These are phyloP conservation scores for Gryon sp. DNA, from an alignment of 1,140 invertebrate species.

Conservation along the genomic window DNA sequence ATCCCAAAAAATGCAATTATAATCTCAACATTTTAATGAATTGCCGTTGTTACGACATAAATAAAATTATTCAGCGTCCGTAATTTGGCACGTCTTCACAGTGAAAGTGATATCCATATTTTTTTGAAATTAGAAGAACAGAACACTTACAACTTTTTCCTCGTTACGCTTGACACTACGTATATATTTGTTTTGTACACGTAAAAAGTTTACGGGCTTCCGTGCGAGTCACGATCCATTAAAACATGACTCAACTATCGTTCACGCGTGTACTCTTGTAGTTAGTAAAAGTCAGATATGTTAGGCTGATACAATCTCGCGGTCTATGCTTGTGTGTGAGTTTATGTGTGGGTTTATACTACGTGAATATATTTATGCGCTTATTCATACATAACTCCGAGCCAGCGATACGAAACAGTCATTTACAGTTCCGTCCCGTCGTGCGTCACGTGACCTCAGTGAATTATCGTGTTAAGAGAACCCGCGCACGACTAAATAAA, in stretches of 20 bases:
- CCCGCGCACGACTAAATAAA: slow-evolving; percentile 66
- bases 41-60: not conserved
- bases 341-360: slow-evolving; percentile 4
- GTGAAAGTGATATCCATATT: not conserved
- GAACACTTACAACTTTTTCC: not conserved
- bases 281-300: slow-evolving; percentile 53
- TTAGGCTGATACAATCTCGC: slow-evolving; percentile 13
- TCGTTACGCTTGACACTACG: too few relatives aligned
- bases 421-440: slow-evolving; percentile 73
- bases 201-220: slow-evolving; percentile 66
- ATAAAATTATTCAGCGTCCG: not conserved
- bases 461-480: slow-evolving; percentile 73
- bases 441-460: slow-evolving; percentile 69
- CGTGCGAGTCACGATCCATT: slow-evolving; percentile 69
- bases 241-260: slow-evolving; percentile 65
- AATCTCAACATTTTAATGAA: not conserved
- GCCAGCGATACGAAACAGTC: slow-evolving; percentile 72
- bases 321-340: not conserved
- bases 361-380: slow-evolving; percentile 48
- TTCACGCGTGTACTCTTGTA: slow-evolving; percentile 51
- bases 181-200: too few relatives aligned
- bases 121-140: too few relatives aligned
- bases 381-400: slow-evolving; percentile 60
- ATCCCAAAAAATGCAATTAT: too few relatives aligned
- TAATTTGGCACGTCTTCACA: not conserved